phyloP scores from a whole-genome alignment of 2,888 invertebrate species.

The Crioceris asparagi region DNA sequence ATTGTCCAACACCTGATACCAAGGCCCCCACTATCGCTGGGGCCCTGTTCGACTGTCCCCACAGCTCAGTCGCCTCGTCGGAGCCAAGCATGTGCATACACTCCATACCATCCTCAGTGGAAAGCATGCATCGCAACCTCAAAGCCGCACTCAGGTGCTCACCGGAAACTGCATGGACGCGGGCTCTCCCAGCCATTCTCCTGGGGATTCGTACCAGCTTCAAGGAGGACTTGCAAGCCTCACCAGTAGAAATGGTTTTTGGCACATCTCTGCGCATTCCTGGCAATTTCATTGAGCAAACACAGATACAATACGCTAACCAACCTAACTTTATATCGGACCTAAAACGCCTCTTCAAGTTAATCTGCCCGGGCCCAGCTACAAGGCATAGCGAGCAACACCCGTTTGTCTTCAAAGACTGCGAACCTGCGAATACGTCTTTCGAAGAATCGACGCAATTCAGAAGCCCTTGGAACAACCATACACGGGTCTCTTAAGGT shows the following conservation, averaged over 20 bases:
- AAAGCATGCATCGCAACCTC: background rate
- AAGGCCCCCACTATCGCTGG: background rate
- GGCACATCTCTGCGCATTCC: background rate
- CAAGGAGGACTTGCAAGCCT: too few relatives aligned
- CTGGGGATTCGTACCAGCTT: too few relatives aligned
- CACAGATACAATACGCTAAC: background rate
- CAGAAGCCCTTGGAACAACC: background rate
- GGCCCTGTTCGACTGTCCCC: background rate
- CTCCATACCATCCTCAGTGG: background rate
- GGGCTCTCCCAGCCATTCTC: background rate
- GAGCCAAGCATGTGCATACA: background rate
- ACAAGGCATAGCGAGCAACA: background rate
- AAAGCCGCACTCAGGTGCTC: background rate
- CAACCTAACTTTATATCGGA: background rate
- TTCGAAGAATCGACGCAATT: background rate
- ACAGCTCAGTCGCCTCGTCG: slow-evolving; percentile 1
- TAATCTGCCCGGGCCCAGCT: background rate
- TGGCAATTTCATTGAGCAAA: background rate
- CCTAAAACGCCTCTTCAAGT: background rate
- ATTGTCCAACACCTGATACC: background rate
- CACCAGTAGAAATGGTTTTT: background rate
- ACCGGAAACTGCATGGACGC: background rate
- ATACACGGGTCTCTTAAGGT: background rate
- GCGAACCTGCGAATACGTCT: background rate
- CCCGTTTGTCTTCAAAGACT: slow-evolving; percentile 1